A percentile compares a stretch with the other conserved stretches of the same genome.
phyloP scores from a whole-genome alignment of 2,888 invertebrate species.

The Drosophila buzzatii region DNA sequence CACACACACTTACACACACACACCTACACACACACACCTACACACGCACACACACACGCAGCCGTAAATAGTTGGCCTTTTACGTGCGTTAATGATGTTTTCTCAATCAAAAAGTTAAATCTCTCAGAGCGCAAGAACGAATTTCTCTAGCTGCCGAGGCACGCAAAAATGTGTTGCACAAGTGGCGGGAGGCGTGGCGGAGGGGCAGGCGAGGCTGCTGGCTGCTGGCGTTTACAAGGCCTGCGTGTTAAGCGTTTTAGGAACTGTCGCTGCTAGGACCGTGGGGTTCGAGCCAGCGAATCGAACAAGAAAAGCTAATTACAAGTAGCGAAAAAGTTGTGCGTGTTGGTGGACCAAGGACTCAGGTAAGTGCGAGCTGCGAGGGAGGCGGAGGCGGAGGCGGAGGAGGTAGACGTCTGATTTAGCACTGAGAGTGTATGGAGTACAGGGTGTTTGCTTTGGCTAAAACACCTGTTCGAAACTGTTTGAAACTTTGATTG shows the following conservation, averaged over 20 bases:
- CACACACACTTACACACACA: conserved; percentile 14
- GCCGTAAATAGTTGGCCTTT: conserved; percentile 75
- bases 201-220: neutral
- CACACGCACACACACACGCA: conserved; percentile 14
- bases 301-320: conserved; percentile 81
- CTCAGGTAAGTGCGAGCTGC: conserved; percentile 9
- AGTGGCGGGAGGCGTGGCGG: neutral
- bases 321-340: conserved; percentile 78
- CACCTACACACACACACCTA: conserved; percentile 12
- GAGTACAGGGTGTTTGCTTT: conserved; percentile 11
- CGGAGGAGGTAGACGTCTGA: conserved; percentile 13
- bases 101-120: conserved; percentile 83
- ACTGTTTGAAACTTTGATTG: conserved; percentile 76
- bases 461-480: conserved; percentile 69
- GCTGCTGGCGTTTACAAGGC: conserved; percentile 22
- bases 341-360: conserved; percentile 65
- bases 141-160: conserved; percentile 59
- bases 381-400: no score
- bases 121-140: conserved; percentile 70
- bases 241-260: conserved; percentile 69
- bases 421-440: conserved; percentile 14
- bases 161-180: conserved; percentile 67
- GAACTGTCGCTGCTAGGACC: conserved; percentile 52
- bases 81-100: conserved; percentile 83
- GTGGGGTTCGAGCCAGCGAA: conserved; percentile 58